Evolutionary conservation across 2,797 vertebrate genomes (phyloP).

Genomic region (Rhynchotus rufescens): DNA sequence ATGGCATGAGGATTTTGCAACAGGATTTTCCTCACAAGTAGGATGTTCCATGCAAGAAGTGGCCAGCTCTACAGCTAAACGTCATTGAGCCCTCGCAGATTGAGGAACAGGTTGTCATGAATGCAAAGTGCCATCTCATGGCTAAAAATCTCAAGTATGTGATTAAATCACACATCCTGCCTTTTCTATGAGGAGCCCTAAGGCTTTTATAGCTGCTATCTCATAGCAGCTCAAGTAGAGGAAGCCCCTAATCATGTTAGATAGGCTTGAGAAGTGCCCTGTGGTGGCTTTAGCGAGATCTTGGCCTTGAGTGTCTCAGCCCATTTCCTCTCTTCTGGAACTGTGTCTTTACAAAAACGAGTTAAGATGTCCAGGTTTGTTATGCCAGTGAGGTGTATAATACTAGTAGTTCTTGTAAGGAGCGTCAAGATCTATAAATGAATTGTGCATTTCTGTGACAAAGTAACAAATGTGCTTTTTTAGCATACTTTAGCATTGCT

Average conservation of each 20-base stretch:
- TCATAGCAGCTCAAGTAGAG: not conserved
- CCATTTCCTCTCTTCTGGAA: not conserved
- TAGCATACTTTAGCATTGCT: not conserved
- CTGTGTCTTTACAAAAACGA: not conserved
- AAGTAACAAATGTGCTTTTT: not conserved
- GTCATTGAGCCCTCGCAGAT: not conserved
- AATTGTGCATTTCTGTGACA: not conserved
- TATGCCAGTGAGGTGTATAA: not conserved
- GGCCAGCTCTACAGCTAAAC: not conserved
- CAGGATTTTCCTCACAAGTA: not conserved
- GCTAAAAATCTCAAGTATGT: not conserved
- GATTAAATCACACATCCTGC: not conserved
- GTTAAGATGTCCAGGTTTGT: not conserved
- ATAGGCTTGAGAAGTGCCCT: not conserved
- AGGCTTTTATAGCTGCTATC: not conserved
- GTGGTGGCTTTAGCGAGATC: not conserved
- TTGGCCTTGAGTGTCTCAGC: not conserved
- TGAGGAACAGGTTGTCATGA: not conserved
- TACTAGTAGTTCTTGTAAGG: not conserved
- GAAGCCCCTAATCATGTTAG: not conserved
- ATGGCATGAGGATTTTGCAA: not conserved
- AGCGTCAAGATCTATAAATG: not conserved
- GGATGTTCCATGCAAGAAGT: not conserved
- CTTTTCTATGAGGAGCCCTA: not conserved
- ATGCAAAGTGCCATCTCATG: too few relatives aligned